Evolutionary conservation across 2,113 vertebrate species (phyloP).

Genomic region (Noctilio leporinus): DNA sequence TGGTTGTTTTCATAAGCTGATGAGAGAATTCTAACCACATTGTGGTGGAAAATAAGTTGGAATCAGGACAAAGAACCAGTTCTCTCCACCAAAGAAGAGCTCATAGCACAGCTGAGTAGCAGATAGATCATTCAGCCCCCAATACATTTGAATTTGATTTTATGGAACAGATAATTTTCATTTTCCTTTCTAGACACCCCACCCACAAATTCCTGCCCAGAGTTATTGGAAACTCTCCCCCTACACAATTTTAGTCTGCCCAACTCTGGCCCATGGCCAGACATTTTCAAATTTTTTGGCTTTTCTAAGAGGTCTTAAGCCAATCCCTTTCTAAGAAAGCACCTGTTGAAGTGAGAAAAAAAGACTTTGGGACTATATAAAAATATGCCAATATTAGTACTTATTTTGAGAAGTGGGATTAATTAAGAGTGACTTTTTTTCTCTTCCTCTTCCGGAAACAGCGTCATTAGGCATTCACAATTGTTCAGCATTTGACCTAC

Average conservation of each 20-base stretch:
- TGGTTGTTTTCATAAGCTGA: not conserved
- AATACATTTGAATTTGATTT: not conserved
- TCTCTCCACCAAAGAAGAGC: not conserved
- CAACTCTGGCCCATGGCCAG: not conserved
- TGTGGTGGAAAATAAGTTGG: not conserved
- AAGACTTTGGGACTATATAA: not conserved
- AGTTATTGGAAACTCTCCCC: not conserved
- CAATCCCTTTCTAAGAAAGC: not conserved
- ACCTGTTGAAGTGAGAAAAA: not conserved
- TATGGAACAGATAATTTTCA: not conserved
- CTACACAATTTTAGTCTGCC: not conserved
- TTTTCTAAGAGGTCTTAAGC: not conserved
- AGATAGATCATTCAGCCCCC: not conserved
- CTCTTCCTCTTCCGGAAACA: too few species aligned
- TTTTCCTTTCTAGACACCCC: not conserved
- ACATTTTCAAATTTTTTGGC: not conserved
- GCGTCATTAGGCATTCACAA: too few species aligned
- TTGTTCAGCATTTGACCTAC: too few species aligned
- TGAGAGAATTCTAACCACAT: not conserved
- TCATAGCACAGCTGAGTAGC: not conserved
- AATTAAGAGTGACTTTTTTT: not conserved
- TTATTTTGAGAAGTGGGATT: not conserved
- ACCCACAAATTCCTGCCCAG: not conserved
- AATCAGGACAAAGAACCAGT: not conserved
- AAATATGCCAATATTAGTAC: not conserved